Evolutionary conservation across 2,888 invertebrate species (phyloP).

Genomic region (Hymenopus coronatus): DNA sequence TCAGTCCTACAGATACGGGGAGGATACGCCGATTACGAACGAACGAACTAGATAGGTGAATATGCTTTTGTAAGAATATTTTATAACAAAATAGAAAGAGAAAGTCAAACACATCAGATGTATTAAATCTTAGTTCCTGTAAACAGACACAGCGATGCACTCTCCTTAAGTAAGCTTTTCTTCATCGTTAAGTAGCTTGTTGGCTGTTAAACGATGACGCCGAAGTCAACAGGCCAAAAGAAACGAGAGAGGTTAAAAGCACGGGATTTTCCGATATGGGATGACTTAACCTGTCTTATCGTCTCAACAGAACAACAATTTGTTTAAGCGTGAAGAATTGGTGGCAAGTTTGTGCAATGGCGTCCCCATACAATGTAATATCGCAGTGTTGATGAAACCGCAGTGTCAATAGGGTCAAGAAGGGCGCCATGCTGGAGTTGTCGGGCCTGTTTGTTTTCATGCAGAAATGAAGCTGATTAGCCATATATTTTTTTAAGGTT

Average conservation of each 20-base stretch:
- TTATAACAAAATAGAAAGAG: no score
- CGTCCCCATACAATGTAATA: background rate
- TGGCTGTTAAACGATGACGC: background rate
- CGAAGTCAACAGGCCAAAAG: background rate
- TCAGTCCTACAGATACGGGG: no score
- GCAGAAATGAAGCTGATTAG: conserved; percentile 6
- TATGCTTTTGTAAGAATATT: no score
- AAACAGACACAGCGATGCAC: no score
- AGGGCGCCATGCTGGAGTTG: background rate
- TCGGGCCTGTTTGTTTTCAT: conserved; percentile 2
- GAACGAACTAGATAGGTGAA: no score
- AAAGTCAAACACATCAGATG: no score
- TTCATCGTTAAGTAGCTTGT: no score
- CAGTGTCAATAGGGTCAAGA: background rate
- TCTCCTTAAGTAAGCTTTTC: no score
- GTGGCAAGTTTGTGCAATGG: background rate
- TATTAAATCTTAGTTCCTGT: no score
- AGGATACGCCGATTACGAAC: no score
- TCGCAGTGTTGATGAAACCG: background rate
- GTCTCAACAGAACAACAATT: background rate
- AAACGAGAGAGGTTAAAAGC: background rate
- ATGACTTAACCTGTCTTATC: background rate
- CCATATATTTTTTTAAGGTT: background rate
- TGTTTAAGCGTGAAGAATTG: background rate
- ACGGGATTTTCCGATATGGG: background rate